These are phyloP conservation scores for Lytechinus pictus DNA, from an alignment of 35 echinoderm and acorn worm species.

Conservation along the genomic window DNA sequence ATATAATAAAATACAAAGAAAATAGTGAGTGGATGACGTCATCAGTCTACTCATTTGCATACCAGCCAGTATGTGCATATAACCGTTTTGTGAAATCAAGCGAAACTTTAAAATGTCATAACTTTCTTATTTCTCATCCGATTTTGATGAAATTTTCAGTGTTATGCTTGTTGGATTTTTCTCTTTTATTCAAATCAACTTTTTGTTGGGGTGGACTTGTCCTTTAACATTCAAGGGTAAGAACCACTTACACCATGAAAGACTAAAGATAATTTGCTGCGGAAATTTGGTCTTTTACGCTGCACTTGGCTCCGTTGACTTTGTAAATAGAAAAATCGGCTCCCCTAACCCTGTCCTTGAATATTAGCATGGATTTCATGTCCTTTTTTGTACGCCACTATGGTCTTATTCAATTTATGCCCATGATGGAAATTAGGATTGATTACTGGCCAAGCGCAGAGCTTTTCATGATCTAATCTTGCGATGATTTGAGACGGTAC, in stretches of 20 bases:
- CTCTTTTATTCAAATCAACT: too few relatives aligned
- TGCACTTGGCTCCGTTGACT: neutral
- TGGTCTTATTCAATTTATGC: constrained; percentile 31
- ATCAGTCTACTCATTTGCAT: too few relatives aligned
- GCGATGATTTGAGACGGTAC: neutral
- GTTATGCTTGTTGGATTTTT: too few relatives aligned
- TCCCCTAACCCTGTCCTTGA: neutral
- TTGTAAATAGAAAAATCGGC: neutral
- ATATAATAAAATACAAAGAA: too few relatives aligned
- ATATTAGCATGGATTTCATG: constrained; percentile 5
- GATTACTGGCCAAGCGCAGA: constrained; percentile 16
- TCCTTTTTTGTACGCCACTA: neutral
- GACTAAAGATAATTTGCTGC: neutral
- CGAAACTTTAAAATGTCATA: too few relatives aligned
- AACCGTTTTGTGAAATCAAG: too few relatives aligned
- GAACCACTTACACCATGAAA: neutral
- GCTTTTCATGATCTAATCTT: constrained; percentile 38
- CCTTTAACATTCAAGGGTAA: neutral
- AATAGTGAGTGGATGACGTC: too few relatives aligned
- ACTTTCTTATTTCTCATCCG: too few relatives aligned
- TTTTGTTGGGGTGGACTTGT: too few relatives aligned
- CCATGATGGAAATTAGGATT: constrained; percentile 29
- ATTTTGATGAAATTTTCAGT: too few relatives aligned
- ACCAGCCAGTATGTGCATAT: too few relatives aligned
- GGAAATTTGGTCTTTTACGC: neutral